Conservation (phyloP, 2,797 vertebrate genomes). For the Gobionotothen gibberifrons region DNA sequence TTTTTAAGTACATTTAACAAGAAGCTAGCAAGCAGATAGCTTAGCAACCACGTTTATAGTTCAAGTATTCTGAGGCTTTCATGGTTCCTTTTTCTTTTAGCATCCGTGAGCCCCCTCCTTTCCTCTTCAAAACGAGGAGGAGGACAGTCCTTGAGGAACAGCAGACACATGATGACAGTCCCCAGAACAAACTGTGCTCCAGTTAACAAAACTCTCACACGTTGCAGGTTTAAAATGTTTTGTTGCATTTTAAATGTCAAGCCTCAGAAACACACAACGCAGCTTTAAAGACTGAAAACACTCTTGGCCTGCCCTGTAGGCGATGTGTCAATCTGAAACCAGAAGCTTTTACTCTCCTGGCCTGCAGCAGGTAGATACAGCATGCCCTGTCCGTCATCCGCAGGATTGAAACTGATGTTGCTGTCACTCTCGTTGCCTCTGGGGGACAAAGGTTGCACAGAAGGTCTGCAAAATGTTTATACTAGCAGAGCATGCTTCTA, state of each 20-base stretch:
- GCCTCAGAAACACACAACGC: background rate
- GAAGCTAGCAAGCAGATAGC: too few species aligned
- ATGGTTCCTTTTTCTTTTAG: conserved; percentile 1
- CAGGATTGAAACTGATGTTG: background rate
- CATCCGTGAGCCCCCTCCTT: background rate
- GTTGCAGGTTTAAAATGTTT: conserved; percentile 9
- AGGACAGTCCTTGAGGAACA: conserved; percentile 3
- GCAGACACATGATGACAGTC: conserved; percentile 4
- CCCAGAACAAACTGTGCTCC: conserved; percentile 31
- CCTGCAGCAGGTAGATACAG: background rate
- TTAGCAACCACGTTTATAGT: background rate
- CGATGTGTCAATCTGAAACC: background rate
- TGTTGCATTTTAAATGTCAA: background rate
- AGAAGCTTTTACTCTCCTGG: background rate
- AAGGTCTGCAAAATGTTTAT: background rate
- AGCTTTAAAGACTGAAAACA: background rate
- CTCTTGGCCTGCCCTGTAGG: background rate
- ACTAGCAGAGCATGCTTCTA: too few species aligned
- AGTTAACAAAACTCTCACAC: conserved; percentile 11
- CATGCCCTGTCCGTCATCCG: background rate
- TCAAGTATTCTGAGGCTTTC: background rate
- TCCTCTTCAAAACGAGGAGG: background rate
- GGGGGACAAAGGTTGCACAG: background rate
- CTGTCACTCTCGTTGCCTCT: background rate
- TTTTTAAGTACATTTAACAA: too few species aligned